phyloP scores from a whole-genome alignment of 2,797 vertebrate species.

The Anisognathus igniventris region DNA sequence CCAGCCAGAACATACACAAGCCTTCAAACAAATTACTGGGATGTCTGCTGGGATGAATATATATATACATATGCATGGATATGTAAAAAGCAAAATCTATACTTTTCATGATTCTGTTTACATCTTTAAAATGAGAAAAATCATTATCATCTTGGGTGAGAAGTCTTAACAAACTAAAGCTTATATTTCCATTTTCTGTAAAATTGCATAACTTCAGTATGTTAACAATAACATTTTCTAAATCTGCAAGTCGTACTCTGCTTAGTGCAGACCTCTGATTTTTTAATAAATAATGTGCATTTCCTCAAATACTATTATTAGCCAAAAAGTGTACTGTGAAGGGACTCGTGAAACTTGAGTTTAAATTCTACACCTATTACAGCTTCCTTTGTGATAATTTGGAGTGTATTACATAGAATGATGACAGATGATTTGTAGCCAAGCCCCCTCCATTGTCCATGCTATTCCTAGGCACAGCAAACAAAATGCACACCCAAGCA shows the following conservation, averaged over 20 bases:
- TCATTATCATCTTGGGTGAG: neutral
- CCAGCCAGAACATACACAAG: neutral
- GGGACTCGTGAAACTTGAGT: neutral
- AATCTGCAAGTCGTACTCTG: neutral
- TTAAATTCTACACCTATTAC: neutral
- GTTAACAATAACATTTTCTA: neutral
- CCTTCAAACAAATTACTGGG: neutral
- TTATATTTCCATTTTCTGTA: neutral
- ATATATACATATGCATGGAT: neutral
- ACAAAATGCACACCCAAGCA: neutral
- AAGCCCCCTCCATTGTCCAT: neutral
- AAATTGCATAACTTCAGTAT: neutral
- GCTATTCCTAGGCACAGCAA: neutral
- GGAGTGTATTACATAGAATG: neutral
- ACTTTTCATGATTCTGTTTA: neutral
- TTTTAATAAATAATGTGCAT: neutral
- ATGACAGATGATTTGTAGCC: neutral
- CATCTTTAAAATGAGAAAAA: neutral
- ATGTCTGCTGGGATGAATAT: neutral
- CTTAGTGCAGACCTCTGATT: neutral
- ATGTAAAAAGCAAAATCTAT: neutral
- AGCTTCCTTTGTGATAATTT: neutral
- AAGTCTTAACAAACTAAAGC: neutral
- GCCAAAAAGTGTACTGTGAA: neutral
- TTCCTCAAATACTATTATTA: neutral